Conservation (phyloP, 2,113 vertebrate genomes). For the Sinocyclocheilus anophthalmus region DNA sequence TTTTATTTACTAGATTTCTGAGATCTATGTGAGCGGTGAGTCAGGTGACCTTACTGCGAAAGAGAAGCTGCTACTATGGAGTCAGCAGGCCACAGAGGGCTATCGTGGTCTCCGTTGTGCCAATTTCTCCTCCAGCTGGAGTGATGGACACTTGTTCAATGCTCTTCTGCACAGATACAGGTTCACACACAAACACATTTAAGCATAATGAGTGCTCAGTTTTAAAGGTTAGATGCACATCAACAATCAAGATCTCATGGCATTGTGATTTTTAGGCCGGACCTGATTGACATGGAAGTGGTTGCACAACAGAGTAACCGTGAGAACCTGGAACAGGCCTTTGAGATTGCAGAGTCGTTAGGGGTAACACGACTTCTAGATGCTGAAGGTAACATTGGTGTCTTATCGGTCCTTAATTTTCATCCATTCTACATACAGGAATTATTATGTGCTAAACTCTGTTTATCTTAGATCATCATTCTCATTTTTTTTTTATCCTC, state of each 20-base stretch:
- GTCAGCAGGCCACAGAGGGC: constrained; percentile 90
- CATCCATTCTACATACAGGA: not conserved
- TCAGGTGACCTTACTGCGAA: constrained; percentile 96
- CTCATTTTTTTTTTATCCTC: not conserved
- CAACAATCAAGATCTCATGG: not conserved
- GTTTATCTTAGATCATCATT: not conserved
- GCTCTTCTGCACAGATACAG: constrained; percentile 97
- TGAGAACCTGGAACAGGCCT: constrained; percentile 97
- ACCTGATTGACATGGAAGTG: constrained; percentile 95
- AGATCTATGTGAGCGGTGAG: constrained; percentile 97
- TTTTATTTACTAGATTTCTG: constrained; percentile 84
- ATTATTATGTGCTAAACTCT: not conserved
- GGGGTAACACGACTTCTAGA: constrained; percentile 95
- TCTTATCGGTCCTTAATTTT: not conserved
- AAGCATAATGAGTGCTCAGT: not conserved
- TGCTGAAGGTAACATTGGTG: constrained; percentile 83
- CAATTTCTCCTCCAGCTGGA: constrained; percentile 98
- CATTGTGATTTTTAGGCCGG: constrained; percentile 79
- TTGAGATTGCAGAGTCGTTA: constrained; percentile 93
- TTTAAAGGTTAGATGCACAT: not conserved
- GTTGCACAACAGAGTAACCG: constrained; percentile 89
- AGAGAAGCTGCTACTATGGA: constrained; percentile 96
- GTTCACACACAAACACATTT: constrained; percentile 65
- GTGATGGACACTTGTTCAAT: constrained; percentile 95
- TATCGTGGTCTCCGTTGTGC: constrained; percentile 89